phyloP scores from a whole-genome alignment of 2,888 invertebrate species.

The Limnephilus lunatus region DNA sequence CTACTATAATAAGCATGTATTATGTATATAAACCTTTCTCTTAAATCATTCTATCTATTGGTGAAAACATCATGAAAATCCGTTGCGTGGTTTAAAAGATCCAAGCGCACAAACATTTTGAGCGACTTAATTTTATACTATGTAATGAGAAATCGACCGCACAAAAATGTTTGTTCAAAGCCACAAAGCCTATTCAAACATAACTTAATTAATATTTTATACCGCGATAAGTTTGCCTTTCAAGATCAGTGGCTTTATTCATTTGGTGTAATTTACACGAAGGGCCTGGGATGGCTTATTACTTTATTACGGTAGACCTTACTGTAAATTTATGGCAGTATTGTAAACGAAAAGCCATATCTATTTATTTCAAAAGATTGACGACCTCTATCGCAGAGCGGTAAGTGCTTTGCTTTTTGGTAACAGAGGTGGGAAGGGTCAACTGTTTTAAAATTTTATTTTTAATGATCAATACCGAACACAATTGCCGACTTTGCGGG shows the following conservation, averaged over 20 bases:
- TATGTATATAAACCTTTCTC: too few species aligned
- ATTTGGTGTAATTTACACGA: background rate
- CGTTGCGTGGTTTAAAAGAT: too few species aligned
- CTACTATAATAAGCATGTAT: too few species aligned
- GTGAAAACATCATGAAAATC: too few species aligned
- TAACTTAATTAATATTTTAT: background rate
- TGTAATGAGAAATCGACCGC: too few species aligned
- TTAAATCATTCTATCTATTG: too few species aligned
- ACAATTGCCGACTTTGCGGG: too few species aligned
- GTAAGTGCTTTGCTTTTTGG: too few species aligned
- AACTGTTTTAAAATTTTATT: too few species aligned
- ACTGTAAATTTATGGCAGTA: background rate
- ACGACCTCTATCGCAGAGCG: background rate
- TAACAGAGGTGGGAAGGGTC: background rate
- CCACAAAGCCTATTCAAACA: background rate
- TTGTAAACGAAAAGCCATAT: background rate
- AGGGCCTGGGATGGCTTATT: background rate
- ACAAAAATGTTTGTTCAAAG: background rate
- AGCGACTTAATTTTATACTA: too few species aligned
- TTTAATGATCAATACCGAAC: too few species aligned
- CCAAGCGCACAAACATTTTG: too few species aligned
- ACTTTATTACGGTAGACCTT: background rate
- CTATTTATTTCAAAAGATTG: background rate
- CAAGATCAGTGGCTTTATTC: background rate
- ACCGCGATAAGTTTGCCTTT: background rate